phyloP scores from a whole-genome alignment of 2,797 vertebrate species.

The Pseudochromis fuscus region DNA sequence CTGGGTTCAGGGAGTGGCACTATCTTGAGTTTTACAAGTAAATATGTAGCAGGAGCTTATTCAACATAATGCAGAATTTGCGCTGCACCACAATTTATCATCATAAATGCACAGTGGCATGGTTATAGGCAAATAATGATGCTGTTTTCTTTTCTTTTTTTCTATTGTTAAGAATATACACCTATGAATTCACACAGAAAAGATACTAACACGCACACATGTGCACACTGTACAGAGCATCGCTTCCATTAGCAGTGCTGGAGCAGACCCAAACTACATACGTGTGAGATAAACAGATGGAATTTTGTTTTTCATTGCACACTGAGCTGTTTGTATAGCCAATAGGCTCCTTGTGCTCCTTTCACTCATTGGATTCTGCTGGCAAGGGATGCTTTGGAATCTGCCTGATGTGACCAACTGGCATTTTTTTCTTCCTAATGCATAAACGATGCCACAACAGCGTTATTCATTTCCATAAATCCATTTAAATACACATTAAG shows the following conservation, averaged over 20 bases:
- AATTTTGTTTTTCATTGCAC: conserved; percentile 37
- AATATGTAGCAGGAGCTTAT: conserved; percentile 16
- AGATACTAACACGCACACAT: conserved; percentile 4
- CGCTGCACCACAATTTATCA: conserved; percentile 39
- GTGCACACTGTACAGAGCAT: conserved; percentile 15
- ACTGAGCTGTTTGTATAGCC: conserved; percentile 45
- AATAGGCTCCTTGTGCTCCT: conserved; percentile 41
- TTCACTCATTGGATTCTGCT: conserved; percentile 42
- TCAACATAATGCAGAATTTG: conserved; percentile 17
- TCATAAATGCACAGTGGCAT: conserved; percentile 27
- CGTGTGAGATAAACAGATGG: conserved; percentile 44
- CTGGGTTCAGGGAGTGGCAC: conserved; percentile 5
- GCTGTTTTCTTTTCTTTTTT: conserved; percentile 9
- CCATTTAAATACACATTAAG: conserved; percentile 64
- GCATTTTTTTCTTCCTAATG: conserved; percentile 23
- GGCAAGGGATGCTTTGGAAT: conserved; percentile 44
- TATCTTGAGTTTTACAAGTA: conserved; percentile 1
- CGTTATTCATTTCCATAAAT: conserved; percentile 71
- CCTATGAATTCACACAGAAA: background rate
- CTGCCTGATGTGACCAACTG: conserved; percentile 39
- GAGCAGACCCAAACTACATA: conserved; percentile 31
- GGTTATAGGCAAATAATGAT: conserved; percentile 23
- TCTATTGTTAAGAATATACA: conserved; percentile 9
- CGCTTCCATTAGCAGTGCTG: conserved; percentile 28
- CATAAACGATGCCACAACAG: conserved; percentile 48